These are phyloP conservation scores for Denticeps clupeoides DNA, from an alignment of 2,797 vertebrate genomes.

Conservation along the genomic window DNA sequence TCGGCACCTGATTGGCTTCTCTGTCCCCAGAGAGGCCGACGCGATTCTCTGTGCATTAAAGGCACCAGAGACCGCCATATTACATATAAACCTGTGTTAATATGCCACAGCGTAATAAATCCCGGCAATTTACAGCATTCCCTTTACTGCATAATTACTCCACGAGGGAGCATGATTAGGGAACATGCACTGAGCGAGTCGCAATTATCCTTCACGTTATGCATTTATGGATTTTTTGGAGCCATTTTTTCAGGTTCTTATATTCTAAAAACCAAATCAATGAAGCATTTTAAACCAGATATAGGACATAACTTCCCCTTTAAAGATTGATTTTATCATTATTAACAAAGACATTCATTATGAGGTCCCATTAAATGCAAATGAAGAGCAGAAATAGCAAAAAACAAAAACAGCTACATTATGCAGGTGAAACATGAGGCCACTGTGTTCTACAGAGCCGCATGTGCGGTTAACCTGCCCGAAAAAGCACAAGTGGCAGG, in stretches of 20 bases:
- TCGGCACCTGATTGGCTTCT: neutral
- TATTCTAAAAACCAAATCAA: too few species aligned
- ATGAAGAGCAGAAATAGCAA: too few species aligned
- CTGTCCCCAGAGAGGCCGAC: slow-evolving; percentile 28
- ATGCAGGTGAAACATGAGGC: slow-evolving; percentile 9
- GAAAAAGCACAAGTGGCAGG: slow-evolving; percentile 7
- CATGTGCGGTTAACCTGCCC: slow-evolving; percentile 22
- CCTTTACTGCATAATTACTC: slow-evolving; percentile 54
- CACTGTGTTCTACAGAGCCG: slow-evolving; percentile 22
- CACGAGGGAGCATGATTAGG: slow-evolving; percentile 16
- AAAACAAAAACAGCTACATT: neutral
- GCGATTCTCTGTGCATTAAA: slow-evolving; percentile 42
- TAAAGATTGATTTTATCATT: too few species aligned
- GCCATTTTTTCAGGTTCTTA: too few species aligned
- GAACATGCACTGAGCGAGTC: neutral
- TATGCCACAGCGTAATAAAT: slow-evolving; percentile 54
- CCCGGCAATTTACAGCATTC: slow-evolving; percentile 55
- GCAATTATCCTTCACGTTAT: too few species aligned
- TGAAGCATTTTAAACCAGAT: too few species aligned
- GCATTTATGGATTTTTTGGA: too few species aligned
- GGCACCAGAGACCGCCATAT: slow-evolving; percentile 44
- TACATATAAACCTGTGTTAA: slow-evolving; percentile 56
- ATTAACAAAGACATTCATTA: too few species aligned
- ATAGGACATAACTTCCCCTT: too few species aligned
- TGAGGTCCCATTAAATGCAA: too few species aligned